Evolutionary conservation across 92 coral and sea anemone genomes (phyloP).

Genomic region (Siderastrea radians): DNA sequence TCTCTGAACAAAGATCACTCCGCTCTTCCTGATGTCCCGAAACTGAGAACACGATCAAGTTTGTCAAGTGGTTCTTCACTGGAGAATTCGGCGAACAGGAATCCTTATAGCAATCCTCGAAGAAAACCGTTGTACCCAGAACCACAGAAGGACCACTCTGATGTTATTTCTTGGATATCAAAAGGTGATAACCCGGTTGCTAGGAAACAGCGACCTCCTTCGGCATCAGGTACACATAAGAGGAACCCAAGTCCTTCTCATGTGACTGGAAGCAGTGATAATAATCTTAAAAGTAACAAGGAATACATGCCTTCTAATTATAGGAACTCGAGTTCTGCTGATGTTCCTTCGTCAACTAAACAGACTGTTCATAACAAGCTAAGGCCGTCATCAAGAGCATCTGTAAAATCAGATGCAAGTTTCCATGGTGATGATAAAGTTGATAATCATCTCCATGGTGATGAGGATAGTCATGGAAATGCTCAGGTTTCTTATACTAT

Average conservation of each 20-base stretch:
- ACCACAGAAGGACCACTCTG: conserved; percentile 82
- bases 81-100: conserved; percentile 37
- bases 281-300: conserved; percentile 32
- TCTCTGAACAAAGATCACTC: background rate
- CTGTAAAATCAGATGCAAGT: conserved; percentile 21
- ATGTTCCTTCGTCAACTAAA: conserved; percentile 15
- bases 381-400: conserved; percentile 37
- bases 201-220: conserved; percentile 77
- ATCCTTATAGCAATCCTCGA: conserved; percentile 75
- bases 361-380: conserved; percentile 44
- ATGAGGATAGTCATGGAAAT: conserved; percentile 14
- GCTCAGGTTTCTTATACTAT: background rate
- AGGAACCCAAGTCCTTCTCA: conserved; percentile 11
- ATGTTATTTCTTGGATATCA: conserved; percentile 87
- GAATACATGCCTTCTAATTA: conserved; percentile 75
- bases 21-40: conserved; percentile 35
- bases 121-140: conserved; percentile 85
- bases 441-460: conserved; percentile 23
- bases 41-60: conserved; percentile 18
- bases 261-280: conserved; percentile 8
- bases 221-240: conserved; percentile 52
- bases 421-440: conserved; percentile 21
- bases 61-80: conserved; percentile 30
- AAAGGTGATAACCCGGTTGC: conserved; percentile 67
- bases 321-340: conserved; percentile 16